These are phyloP conservation scores for Danio aesculapii DNA, from an alignment of 2,797 vertebrate genomes.

Conservation along the genomic window DNA sequence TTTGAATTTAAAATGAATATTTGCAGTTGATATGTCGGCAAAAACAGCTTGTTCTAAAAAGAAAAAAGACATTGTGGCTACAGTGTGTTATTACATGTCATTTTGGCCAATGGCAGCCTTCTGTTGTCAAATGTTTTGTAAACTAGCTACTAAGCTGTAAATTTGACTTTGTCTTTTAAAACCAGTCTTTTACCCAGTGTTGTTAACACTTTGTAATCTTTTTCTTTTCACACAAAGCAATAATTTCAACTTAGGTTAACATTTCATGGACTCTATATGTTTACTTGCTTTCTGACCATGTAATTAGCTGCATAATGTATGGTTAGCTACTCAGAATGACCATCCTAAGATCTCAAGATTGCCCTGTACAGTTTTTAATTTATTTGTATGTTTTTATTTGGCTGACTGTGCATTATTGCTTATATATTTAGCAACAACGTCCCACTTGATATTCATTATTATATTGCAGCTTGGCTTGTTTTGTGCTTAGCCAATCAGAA, in stretches of 20 bases:
- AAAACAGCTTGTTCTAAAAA: background rate
- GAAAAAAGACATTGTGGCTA: background rate
- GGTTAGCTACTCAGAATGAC: background rate
- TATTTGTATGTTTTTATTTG: background rate
- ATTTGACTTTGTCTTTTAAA: background rate
- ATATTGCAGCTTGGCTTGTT: background rate
- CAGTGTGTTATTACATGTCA: background rate
- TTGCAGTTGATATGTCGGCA: background rate
- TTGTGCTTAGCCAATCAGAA: background rate
- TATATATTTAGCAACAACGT: background rate
- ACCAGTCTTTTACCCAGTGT: background rate
- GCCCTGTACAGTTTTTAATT: background rate
- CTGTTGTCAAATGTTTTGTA: background rate
- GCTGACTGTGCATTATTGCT: background rate
- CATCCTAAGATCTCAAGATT: conserved; percentile 18
- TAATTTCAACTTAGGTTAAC: conserved; percentile 10
- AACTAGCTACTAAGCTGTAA: background rate
- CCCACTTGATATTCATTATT: background rate
- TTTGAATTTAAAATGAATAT: too few species aligned
- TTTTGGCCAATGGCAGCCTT: background rate
- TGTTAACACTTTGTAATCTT: background rate
- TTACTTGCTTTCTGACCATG: background rate
- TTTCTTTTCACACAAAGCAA: conserved; percentile 7
- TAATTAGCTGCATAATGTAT: background rate
- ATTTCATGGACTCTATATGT: background rate